Evolutionary conservation across 2,797 vertebrate species (phyloP).

Genomic region (Muscicapa striata): DNA sequence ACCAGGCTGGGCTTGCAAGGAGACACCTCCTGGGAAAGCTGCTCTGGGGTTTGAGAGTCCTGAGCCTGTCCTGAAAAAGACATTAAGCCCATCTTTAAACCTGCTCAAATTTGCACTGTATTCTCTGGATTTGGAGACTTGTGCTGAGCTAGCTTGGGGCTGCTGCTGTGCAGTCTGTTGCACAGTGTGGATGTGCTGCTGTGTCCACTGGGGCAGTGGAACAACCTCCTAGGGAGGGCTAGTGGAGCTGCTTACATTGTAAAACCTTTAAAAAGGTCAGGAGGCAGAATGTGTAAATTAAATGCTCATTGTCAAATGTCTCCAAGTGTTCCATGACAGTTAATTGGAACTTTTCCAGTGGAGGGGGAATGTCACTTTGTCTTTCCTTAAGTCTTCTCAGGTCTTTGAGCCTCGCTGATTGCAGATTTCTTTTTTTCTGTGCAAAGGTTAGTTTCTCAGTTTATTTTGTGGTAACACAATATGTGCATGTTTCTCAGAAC

Average conservation of each 20-base stretch:
- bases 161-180: neutral
- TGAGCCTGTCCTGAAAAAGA: neutral
- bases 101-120: neutral
- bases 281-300: neutral
- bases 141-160: neutral
- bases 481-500: neutral
- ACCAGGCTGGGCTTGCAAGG: neutral
- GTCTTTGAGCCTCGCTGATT: neutral
- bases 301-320: neutral
- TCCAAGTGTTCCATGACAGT: neutral
- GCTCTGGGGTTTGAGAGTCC: neutral
- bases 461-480: neutral
- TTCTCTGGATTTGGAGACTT: neutral
- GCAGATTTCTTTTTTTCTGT: neutral
- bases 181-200: neutral
- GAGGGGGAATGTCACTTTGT: neutral
- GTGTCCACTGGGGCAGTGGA: neutral
- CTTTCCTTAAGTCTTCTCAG: neutral
- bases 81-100: neutral
- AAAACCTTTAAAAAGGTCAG: neutral
- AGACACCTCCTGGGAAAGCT: neutral
- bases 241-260: neutral
- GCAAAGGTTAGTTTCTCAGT: neutral
- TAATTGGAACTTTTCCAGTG: neutral
- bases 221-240: neutral